phyloP scores from a whole-genome alignment of 2,797 vertebrate genomes.

The Telmatherina bonti region DNA sequence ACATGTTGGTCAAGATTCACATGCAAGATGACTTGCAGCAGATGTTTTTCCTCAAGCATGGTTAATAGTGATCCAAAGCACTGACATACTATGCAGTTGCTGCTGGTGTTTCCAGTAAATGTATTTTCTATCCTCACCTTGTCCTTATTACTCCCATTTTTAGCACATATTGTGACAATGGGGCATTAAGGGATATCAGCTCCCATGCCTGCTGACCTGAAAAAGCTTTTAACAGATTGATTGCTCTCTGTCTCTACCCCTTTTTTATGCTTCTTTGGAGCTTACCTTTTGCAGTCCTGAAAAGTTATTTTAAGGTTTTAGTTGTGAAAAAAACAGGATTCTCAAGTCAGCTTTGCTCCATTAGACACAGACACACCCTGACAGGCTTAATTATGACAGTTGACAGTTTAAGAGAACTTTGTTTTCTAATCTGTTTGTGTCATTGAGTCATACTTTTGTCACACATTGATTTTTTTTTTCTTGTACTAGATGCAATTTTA shows the following conservation, averaged over 20 bases:
- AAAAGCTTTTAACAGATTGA: slow-evolving; percentile 40
- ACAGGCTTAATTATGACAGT: not conserved
- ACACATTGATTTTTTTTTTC: not conserved
- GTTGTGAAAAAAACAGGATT: slow-evolving; percentile 29
- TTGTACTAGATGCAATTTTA: not conserved
- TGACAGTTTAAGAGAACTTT: slow-evolving; percentile 8
- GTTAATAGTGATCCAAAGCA: not conserved
- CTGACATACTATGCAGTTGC: not conserved
- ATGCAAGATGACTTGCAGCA: not conserved
- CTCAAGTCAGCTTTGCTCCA: slow-evolving; percentile 10
- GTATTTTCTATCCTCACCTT: slow-evolving; percentile 1
- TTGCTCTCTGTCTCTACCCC: not conserved
- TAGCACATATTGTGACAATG: not conserved
- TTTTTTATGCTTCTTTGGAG: too few species aligned
- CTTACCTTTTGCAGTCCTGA: too few species aligned
- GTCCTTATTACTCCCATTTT: slow-evolving; percentile 9
- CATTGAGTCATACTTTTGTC: not conserved
- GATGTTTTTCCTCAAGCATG: not conserved
- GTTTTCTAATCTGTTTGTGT: not conserved
- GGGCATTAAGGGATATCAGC: slow-evolving; percentile 21
- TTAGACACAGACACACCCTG: slow-evolving; percentile 47
- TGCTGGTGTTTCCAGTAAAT: not conserved
- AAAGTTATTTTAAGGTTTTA: not conserved
- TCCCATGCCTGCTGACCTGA: slow-evolving; percentile 26
- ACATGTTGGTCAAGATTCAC: not conserved